phyloP scores from a whole-genome alignment of 2,888 invertebrate species.

The Eristalis tenax region DNA sequence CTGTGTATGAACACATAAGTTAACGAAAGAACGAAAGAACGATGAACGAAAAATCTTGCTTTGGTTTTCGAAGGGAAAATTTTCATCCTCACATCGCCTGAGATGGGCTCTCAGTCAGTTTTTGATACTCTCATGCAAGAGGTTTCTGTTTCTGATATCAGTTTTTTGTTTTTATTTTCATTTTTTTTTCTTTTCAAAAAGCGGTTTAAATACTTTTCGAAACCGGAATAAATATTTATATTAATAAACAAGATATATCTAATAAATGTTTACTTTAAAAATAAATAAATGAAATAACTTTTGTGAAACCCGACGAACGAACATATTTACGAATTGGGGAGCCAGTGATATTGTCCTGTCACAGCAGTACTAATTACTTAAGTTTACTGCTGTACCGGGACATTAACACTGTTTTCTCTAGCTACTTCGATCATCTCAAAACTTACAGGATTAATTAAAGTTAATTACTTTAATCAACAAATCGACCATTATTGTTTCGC shows the following conservation, averaged over 20 bases:
- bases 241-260: too few species aligned
- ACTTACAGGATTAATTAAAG: neutral
- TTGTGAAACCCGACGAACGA: neutral
- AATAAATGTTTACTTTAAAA: neutral
- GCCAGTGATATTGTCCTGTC: conserved; percentile 98
- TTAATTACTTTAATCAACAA: too few species aligned
- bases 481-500: neutral
- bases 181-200: neutral
- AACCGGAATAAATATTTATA: neutral
- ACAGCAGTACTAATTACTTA: conserved; percentile 92
- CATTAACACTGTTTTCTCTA: conserved; percentile 86
- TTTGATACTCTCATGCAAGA: conserved; percentile 81
- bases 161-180: conserved; percentile 68
- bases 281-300: neutral
- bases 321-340: conserved; percentile 77
- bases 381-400: conserved; percentile 96
- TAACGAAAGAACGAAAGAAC: conserved; percentile 49
- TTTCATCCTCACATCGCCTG: conserved; percentile 45
- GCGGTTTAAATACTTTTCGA: neutral
- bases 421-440: neutral
- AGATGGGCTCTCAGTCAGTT: conserved; percentile 79
- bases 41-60: conserved; percentile 30
- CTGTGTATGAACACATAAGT: conserved; percentile 13
- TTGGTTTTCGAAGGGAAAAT: conserved; percentile 37
- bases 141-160: conserved; percentile 41